phyloP scores from a whole-genome alignment of 2,888 invertebrate genomes.

The Muschampia plurimacula region DNA sequence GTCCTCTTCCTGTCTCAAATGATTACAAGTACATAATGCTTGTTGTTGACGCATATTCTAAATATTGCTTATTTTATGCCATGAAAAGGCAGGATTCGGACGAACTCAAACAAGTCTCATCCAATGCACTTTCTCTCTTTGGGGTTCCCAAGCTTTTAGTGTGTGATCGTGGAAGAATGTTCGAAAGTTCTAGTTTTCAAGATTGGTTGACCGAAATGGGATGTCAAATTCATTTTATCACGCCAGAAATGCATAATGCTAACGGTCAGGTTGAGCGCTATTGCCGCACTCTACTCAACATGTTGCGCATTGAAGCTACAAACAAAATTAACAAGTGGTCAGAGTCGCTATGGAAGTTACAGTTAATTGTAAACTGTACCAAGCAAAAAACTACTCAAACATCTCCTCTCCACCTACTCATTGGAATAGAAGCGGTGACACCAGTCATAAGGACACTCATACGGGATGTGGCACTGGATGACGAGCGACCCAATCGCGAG shows the following conservation, averaged over 20 bases:
- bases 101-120: no score
- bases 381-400: background rate
- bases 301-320: background rate
- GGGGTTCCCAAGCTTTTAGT: no score
- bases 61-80: no score
- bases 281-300: background rate
- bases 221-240: background rate
- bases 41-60: no score
- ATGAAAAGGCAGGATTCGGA: no score
- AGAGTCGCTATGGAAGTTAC: background rate
- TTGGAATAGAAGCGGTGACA: background rate
- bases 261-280: background rate
- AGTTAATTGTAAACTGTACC: background rate
- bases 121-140: no score
- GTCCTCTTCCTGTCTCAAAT: background rate
- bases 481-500: background rate
- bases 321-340: background rate
- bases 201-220: background rate
- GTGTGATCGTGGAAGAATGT: background rate
- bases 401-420: background rate
- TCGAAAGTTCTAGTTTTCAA: background rate
- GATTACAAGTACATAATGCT: no score
- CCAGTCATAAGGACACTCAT: background rate
- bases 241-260: background rate
- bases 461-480: background rate